phyloP scores from a whole-genome alignment of 92 coral and sea anemone genomes.

The Epizoanthus rinbou region DNA sequence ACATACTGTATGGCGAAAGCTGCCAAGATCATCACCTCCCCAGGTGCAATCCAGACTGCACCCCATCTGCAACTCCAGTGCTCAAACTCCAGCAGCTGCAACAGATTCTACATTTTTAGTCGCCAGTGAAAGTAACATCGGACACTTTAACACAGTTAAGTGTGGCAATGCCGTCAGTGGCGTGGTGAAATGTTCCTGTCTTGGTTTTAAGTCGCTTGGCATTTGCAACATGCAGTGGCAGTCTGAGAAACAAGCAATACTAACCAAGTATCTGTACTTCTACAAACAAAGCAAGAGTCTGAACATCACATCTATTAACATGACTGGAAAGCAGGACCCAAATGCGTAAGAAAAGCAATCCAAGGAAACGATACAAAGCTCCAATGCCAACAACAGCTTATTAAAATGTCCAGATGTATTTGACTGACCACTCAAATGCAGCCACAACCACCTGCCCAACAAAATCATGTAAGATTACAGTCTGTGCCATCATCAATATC shows the following conservation, averaged over 20 bases:
- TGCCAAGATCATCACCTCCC: conserved; percentile 38
- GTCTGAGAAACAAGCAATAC: conserved; percentile 57
- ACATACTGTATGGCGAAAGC: conserved; percentile 61
- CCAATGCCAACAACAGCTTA: conserved; percentile 46
- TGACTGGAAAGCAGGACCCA: conserved; percentile 57
- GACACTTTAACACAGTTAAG: conserved; percentile 51
- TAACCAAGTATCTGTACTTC: conserved; percentile 31
- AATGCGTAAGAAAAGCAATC: conserved; percentile 50
- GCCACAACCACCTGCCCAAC: neutral
- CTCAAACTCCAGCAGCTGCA: neutral
- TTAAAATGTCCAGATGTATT: conserved; percentile 30
- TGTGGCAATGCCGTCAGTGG: conserved; percentile 23
- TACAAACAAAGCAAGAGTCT: conserved; percentile 27
- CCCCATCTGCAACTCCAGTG: conserved; percentile 37
- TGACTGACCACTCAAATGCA: conserved; percentile 2
- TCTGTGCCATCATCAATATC: no score
- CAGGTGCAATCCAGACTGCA: conserved; percentile 55
- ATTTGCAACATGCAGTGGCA: conserved; percentile 57
- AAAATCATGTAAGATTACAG: no score
- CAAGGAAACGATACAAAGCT: conserved; percentile 50
- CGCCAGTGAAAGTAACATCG: conserved; percentile 47
- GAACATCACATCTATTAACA: conserved; percentile 48
- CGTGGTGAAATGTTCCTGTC: conserved; percentile 55
- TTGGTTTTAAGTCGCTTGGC: conserved; percentile 56
- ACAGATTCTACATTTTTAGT: conserved; percentile 47